These are phyloP conservation scores for Peromyscus nudipes DNA, from an alignment of 2,797 vertebrate species.

Conservation along the genomic window DNA sequence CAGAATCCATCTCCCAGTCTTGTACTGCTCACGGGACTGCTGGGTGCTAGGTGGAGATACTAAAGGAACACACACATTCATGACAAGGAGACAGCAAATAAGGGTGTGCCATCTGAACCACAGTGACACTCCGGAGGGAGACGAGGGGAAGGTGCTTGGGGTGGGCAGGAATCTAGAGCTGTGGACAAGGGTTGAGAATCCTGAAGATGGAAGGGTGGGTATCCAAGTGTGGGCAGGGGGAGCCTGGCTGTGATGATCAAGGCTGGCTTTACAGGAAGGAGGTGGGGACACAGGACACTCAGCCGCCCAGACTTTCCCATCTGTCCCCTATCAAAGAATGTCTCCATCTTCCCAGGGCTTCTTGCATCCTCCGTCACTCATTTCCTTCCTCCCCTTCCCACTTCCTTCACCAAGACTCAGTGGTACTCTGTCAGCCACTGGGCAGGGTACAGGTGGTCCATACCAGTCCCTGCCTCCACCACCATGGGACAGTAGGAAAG, in stretches of 20 bases:
- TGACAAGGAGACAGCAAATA: neutral
- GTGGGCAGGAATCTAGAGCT: neutral
- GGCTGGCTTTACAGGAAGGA: too few species aligned
- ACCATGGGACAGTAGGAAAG: neutral
- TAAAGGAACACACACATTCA: neutral
- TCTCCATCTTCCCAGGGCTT: neutral
- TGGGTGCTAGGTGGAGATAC: neutral
- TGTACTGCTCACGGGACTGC: neutral
- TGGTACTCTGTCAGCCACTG: neutral
- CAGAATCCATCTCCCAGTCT: too few species aligned
- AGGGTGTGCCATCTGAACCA: neutral
- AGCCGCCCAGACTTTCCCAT: neutral
- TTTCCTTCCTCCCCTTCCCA: neutral
- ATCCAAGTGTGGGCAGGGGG: fast-evolving
- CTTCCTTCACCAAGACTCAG: neutral
- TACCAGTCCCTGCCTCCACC: neutral
- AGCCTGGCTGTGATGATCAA: too few species aligned
- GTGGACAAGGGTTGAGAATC: fast-evolving
- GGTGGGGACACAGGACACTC: fast-evolving
- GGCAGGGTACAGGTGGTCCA: neutral
- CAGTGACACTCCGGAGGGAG: neutral
- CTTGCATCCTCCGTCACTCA: too few species aligned
- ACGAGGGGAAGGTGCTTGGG: neutral
- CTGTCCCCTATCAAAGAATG: neutral
- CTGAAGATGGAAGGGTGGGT: too few species aligned